Percentiles rank a stretch among this genome's conserved stretches.
Conservation (phyloP, 2,113 vertebrate species). For the Dinomys branickii region DNA sequence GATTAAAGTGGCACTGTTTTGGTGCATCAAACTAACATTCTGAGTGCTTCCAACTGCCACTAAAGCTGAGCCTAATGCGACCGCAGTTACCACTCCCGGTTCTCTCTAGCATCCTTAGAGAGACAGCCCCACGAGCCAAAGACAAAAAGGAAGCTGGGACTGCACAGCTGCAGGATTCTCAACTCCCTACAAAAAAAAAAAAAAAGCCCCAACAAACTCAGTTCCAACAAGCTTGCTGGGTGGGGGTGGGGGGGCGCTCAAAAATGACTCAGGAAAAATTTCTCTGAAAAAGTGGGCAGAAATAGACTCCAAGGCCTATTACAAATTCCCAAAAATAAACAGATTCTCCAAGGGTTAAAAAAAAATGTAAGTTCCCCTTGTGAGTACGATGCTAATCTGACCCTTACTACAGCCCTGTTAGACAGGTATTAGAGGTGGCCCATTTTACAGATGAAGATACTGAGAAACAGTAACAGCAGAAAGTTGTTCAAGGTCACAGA, state of each 20-base stretch:
- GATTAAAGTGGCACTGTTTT: neutral
- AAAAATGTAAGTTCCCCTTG: neutral
- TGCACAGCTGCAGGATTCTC: neutral
- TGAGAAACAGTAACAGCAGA: neutral
- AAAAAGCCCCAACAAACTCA: neutral
- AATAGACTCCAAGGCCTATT: neutral
- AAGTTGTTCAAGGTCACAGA: conserved; percentile 24
- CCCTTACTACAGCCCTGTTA: neutral
- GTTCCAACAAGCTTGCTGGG: neutral
- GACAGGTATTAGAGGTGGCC: neutral
- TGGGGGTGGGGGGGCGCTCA: no score
- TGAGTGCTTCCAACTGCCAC: neutral
- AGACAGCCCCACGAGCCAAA: neutral
- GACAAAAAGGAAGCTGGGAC: neutral
- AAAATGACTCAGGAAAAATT: neutral
- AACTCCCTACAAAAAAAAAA: neutral
- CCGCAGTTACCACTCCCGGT: no score
- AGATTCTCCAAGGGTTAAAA: neutral
- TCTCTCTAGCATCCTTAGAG: neutral
- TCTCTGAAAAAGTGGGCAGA: neutral
- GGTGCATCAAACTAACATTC: neutral
- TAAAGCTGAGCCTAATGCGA: neutral
- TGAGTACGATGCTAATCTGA: neutral
- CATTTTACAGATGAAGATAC: conserved; percentile 67
- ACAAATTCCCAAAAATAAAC: neutral